Evolutionary conservation across 2,888 invertebrate genomes (phyloP), one percentile per base, ranked within the genome.

Genomic region (Cephonodes hylas): DNA sequence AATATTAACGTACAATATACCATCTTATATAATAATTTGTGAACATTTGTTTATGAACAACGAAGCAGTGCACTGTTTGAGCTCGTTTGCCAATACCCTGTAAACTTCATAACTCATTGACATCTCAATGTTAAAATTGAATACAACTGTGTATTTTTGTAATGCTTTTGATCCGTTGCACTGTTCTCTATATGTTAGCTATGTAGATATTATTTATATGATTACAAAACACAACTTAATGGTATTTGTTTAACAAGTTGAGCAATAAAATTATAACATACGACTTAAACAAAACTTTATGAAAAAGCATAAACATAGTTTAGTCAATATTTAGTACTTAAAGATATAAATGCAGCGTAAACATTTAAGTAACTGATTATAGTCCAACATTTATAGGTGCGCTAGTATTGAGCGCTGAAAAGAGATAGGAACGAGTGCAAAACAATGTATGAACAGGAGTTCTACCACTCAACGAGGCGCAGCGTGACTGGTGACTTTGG

Each of bases 401-500:
- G 20, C 18, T 53, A 22, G 15, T 13, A 58, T 57, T 58, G 42
- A 61, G 61, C 63, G 60, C 58, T 38, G 22, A 22, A n/a, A 31
- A 15, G 57, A 57, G n/a, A 58, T 42, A 58, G 42, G 42, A 38
- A 58, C 42, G 15, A 23, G 34, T 23, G 57, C 23, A 7, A 38
- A 7, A 20, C 13, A n/a, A 42, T 27, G 48, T 8, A n/a, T 15
- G 6, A 25, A 10, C 18, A 27, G 27, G 4, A 2, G 15, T 22
- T 53, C 75, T 84, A 90, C 83, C 94, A 93, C 80, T 95, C 95
- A 63, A 91, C 91, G 73, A 97, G 93, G 62, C 93, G 93, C 72
- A 97, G 89, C 8, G 93, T 92, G 13, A 97, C 94, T 18, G 96
- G 96, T 7, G 95, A 94, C 82, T 95, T 95, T 2, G 97, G 97